phyloP scores from a whole-genome alignment of 2,113 vertebrate species.

The Chinchilla lanigera region DNA sequence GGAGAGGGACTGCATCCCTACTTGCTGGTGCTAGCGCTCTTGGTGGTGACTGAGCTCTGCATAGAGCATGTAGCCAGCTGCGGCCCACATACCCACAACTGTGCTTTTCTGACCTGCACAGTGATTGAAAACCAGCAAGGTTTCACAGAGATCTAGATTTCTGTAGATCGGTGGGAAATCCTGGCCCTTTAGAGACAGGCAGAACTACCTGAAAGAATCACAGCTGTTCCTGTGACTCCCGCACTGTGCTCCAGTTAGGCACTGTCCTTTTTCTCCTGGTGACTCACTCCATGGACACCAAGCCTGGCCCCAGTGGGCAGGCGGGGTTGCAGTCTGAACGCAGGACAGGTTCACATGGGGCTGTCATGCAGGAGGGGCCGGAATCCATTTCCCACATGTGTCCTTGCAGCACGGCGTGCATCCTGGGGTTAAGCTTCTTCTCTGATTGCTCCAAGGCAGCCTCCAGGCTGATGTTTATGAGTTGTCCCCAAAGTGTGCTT shows the following conservation, averaged over 20 bases:
- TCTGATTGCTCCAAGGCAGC: background rate
- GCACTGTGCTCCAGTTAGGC: background rate
- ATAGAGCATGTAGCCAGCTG: fast-evolving
- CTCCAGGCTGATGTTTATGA: background rate
- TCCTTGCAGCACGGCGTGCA: background rate
- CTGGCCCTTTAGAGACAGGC: background rate
- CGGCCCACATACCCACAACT: no score
- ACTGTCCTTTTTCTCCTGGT: background rate
- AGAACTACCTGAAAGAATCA: background rate
- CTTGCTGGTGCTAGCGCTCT: background rate
- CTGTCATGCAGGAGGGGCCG: background rate
- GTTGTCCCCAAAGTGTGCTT: background rate
- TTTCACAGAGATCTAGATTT: background rate
- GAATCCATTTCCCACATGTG: background rate
- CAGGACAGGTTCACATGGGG: background rate
- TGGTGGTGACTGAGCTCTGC: background rate
- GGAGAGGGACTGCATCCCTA: background rate
- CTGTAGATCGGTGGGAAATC: background rate
- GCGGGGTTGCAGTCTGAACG: background rate
- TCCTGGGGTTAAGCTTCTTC: background rate
- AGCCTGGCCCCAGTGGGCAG: fast-evolving
- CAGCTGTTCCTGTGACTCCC: background rate
- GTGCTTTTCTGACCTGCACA: background rate
- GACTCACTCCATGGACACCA: background rate
- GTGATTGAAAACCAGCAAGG: background rate